Conservation (phyloP, 1,140 invertebrate genomes). For the Papilio dardanus region DNA sequence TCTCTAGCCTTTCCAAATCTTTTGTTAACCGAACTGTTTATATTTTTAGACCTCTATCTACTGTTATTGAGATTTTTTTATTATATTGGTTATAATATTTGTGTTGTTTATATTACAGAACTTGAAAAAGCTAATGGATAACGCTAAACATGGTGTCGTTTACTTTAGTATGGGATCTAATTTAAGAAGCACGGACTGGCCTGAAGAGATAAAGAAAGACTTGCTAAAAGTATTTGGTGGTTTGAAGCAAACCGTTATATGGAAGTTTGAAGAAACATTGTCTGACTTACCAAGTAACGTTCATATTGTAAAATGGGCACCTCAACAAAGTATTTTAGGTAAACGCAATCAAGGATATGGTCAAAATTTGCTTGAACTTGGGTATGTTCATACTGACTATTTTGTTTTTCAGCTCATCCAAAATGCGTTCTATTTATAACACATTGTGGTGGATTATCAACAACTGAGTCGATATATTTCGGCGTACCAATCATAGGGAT, state of each 20-base stretch:
- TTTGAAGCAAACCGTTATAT: conserved; percentile 4
- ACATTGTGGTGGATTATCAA: conserved; percentile 86
- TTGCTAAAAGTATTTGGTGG: conserved; percentile 21
- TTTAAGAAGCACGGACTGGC: conserved; percentile 13
- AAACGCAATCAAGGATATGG: background rate
- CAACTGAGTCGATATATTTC: conserved; percentile 85
- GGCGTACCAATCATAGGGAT: conserved; percentile 86
- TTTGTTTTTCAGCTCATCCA: conserved; percentile 47
- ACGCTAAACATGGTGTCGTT: conserved; percentile 10
- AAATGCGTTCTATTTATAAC: conserved; percentile 83
- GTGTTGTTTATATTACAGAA: too few species aligned
- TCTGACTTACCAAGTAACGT: background rate
- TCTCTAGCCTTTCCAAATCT: too few species aligned
- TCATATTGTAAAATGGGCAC: conserved; percentile 21
- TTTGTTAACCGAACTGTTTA: too few species aligned
- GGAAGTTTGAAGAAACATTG: conserved; percentile 23
- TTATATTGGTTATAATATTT: too few species aligned
- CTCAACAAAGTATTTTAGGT: conserved; percentile 38
- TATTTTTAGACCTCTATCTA: too few species aligned
- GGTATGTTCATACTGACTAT: background rate
- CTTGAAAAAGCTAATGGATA: conserved; percentile 18
- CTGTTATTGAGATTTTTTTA: too few species aligned
- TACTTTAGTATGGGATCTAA: conserved; percentile 31
- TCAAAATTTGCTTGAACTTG: too few species aligned
- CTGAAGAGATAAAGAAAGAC: background rate